Base-by-base conservation (phyloP, 2,113 vertebrate species). In the Psilopogon haemacephalus region DNA sequence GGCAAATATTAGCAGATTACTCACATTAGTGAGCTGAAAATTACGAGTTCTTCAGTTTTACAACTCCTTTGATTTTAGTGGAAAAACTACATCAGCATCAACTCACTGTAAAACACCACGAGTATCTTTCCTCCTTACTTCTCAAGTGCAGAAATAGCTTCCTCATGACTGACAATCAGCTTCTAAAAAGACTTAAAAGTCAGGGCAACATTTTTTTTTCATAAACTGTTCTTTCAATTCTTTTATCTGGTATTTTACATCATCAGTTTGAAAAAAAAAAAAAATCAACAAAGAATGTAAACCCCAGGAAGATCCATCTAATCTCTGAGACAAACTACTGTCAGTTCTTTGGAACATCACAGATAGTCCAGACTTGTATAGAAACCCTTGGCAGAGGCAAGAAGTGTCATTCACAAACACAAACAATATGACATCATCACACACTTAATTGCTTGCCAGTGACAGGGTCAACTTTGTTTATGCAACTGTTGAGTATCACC, bases 401-500 rank as follows among this genome's bases (percentile, higher is more conserved):
- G 68, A 88, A 85, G 40, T 16, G 21, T 59, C 85, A 93, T 30
- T 74, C 80, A 63, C 72, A 82, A 88, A 76, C 52, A 95, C 83
- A 94, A 91, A 0, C 83, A 91, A 21, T 21, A 46, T 74, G 88
- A 95, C 75, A 89, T 89, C 87, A 95, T 55, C 85, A 93, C 32
- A 77, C 46, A 76, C 37, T 91, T 56, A 55, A 83, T 2, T 52
- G 71, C 75, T 83, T 16, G 42, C 35, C 79, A 85, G 55, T 33
- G 75, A 86, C 85, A 83, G 64, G 60, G 82, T 89, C 93, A 95
- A 59, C 70, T 91, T 79, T 84, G 84, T 93, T 90, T 73, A 72
- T 73, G 70, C 75, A 88, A 76, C 89, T 77, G 75, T 32, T 59
- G 33, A 79, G 60, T 46, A 48, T 42, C 9, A 2, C 28, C 33